Evolutionary conservation across 2,113 vertebrate genomes (phyloP).

Genomic region (Copsychus sechellarum): DNA sequence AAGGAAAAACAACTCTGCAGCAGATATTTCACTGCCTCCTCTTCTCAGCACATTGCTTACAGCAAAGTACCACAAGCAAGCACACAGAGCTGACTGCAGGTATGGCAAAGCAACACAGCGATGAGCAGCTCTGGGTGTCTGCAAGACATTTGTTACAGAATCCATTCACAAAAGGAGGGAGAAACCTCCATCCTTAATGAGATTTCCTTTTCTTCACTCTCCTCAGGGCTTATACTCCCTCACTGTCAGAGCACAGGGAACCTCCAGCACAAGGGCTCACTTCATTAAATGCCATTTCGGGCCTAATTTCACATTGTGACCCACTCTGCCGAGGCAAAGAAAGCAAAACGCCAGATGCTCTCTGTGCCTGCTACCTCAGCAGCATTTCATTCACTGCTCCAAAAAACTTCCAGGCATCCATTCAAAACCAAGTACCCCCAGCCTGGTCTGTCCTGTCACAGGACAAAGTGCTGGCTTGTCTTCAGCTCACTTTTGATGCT

Average conservation of each 20-base stretch:
- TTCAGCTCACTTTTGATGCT: slow-evolving; percentile 71
- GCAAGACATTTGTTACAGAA: background rate
- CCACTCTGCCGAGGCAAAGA: slow-evolving; percentile 36
- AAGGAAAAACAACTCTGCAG: slow-evolving; percentile 5
- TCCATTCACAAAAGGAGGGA: background rate
- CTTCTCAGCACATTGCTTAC: background rate
- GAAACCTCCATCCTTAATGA: background rate
- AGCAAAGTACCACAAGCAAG: background rate
- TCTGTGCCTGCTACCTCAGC: slow-evolving; percentile 30
- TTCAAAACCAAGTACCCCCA: slow-evolving; percentile 66
- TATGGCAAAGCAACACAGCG: background rate
- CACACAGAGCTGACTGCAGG: background rate
- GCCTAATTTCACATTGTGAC: slow-evolving; percentile 63
- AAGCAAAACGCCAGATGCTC: slow-evolving; percentile 67
- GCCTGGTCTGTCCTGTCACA: slow-evolving; percentile 53
- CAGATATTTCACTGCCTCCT: background rate
- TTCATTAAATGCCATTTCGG: slow-evolving; percentile 61
- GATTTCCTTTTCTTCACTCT: slow-evolving; percentile 9
- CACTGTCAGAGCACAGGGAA: background rate
- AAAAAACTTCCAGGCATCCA: slow-evolving; percentile 56
- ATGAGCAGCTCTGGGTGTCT: background rate
- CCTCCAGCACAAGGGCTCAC: slow-evolving; percentile 47
- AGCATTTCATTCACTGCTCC: slow-evolving; percentile 49
- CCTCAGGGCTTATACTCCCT: background rate
- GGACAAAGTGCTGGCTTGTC: slow-evolving; percentile 76